phyloP scores from a whole-genome alignment of 2,113 vertebrate genomes.

The Choloepus hoffmanni region DNA sequence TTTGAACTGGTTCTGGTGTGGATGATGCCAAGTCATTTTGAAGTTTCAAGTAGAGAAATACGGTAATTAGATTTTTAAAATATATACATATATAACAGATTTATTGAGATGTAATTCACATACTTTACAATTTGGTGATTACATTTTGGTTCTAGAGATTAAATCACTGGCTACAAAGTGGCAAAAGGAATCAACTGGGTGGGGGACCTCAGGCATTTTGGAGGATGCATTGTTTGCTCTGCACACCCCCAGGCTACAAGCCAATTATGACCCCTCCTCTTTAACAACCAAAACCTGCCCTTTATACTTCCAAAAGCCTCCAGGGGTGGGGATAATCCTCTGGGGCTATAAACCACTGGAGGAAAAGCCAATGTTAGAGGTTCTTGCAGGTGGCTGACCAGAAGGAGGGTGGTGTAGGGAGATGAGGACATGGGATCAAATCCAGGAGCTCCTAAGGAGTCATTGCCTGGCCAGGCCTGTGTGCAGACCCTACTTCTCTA shows the following conservation, averaged over 20 bases:
- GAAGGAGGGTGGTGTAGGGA: neutral
- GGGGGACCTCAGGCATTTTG: neutral
- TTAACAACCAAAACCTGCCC: neutral
- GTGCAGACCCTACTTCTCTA: neutral
- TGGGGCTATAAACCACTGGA: neutral
- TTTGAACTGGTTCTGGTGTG: neutral
- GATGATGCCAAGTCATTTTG: neutral
- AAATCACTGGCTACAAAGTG: slow-evolving; percentile 22
- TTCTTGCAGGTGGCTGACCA: neutral
- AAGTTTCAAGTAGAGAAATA: neutral
- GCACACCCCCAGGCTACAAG: accelerated
- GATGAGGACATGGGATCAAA: accelerated
- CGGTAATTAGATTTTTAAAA: neutral
- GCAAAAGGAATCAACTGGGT: neutral
- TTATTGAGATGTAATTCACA: neutral
- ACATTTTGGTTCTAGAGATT: neutral
- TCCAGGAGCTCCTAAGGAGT: neutral
- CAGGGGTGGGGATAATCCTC: neutral
- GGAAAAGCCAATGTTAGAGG: neutral
- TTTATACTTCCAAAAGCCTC: neutral
- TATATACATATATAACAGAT: neutral
- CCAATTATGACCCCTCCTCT: neutral
- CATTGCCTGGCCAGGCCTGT: neutral
- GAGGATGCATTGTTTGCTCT: accelerated
- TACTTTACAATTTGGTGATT: neutral